phyloP scores from a whole-genome alignment of 2,113 vertebrate genomes.

The Chloropsis cyanopogon region DNA sequence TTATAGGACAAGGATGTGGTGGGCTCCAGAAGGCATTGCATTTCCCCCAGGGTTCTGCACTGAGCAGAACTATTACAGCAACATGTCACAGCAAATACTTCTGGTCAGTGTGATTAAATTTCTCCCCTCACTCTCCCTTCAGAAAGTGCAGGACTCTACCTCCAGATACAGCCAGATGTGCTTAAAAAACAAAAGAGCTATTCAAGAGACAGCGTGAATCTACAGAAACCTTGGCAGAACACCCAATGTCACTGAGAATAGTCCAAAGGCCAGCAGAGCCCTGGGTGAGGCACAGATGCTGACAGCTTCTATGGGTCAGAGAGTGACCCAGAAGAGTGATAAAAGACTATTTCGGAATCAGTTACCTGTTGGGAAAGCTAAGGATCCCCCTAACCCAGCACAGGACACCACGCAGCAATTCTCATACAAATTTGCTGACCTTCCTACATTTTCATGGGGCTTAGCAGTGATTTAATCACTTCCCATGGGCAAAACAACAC shows the following conservation, averaged over 20 bases:
- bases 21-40: neutral
- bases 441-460: neutral
- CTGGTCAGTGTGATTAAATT: neutral
- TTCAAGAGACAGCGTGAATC: neutral
- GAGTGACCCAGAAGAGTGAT: neutral
- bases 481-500: neutral
- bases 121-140: neutral
- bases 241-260: neutral
- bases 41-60: neutral
- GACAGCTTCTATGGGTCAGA: neutral
- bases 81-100: neutral
- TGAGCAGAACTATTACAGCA: neutral
- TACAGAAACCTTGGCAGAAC: neutral
- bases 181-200: neutral
- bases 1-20: neutral
- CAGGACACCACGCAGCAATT: neutral
- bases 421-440: neutral
- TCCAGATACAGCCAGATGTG: neutral
- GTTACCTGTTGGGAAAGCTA: neutral
- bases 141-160: neutral
- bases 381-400: neutral
- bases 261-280: neutral
- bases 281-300: neutral
- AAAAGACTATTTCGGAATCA: neutral
- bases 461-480: neutral